A percentile compares a stretch with the other conserved stretches of the same genome.
phyloP scores from a whole-genome alignment of 2,113 vertebrate genomes.

The Thalassoma bifasciatum region DNA sequence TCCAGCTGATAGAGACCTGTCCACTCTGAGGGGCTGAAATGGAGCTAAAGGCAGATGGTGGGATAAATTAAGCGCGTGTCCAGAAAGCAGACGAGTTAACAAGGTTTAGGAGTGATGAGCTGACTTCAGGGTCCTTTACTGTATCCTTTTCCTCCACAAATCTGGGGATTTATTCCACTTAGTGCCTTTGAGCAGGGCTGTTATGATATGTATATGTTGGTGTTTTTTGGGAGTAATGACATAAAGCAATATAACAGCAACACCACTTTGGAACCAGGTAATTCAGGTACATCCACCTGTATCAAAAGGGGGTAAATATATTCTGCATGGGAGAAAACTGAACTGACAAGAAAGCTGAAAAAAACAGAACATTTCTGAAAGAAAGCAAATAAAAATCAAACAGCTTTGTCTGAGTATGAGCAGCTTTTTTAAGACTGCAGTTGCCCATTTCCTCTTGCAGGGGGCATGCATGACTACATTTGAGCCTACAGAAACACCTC shows the following conservation, averaged over 20 bases:
- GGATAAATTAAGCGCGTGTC: slow-evolving; percentile 51
- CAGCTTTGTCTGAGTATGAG: neutral
- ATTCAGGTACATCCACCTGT: neutral
- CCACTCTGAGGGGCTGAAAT: slow-evolving; percentile 43
- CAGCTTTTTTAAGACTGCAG: slow-evolving; percentile 54
- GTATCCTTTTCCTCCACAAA: slow-evolving; percentile 8
- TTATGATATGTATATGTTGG: neutral
- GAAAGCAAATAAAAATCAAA: neutral
- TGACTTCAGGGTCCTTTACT: slow-evolving; percentile 8
- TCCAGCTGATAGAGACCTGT: slow-evolving; percentile 46
- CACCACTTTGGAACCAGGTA: neutral
- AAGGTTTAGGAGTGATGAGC: slow-evolving; percentile 45
- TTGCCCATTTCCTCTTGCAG: slow-evolving; percentile 71
- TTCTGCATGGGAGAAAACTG: neutral
- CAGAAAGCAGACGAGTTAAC: slow-evolving; percentile 60
- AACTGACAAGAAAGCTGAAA: too few relatives aligned
- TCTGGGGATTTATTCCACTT: slow-evolving; percentile 17
- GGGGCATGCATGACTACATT: slow-evolving; percentile 77
- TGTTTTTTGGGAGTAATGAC: neutral
- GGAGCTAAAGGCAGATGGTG: slow-evolving; percentile 69
- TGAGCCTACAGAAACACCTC: slow-evolving; percentile 34
- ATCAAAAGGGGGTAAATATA: neutral
- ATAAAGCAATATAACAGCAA: neutral
- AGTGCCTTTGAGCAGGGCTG: neutral
- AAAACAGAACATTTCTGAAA: too few relatives aligned